Conservation (phyloP, 2,888 invertebrate species). For the Synanthedon myopaeformis region DNA sequence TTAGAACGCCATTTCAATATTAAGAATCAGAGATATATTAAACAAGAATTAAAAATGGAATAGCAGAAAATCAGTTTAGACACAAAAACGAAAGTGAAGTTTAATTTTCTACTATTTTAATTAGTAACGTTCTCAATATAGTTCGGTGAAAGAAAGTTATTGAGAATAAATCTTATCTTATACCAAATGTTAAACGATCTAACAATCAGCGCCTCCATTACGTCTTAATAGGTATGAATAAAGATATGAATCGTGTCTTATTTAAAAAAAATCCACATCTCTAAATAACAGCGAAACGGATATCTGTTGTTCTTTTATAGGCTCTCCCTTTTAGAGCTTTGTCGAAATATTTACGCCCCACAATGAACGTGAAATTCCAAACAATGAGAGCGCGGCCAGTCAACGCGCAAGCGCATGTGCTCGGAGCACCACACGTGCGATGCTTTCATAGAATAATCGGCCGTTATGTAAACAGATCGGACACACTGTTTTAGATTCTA, state of each 20-base stretch:
- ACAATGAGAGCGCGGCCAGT: conserved; percentile 45
- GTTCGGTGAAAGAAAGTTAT: no score
- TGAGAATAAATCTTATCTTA: no score
- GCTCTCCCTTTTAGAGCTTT: conserved; percentile 55
- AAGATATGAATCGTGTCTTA: neutral
- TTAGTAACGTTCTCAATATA: no score
- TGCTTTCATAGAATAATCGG: conserved; percentile 23
- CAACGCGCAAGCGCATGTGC: conserved; percentile 23
- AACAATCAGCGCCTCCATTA: neutral
- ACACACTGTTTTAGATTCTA: conserved; percentile 10
- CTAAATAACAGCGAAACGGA: conserved; percentile 20
- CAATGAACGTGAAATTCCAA: conserved; percentile 63
- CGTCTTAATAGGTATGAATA: neutral
- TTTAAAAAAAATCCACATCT: neutral
- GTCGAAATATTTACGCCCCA: conserved; percentile 67
- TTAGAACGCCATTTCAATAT: no score
- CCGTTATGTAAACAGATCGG: conserved; percentile 37
- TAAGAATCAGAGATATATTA: no score
- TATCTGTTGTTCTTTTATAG: conserved; percentile 44
- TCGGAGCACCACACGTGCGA: conserved; percentile 52
- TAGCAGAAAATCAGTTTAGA: no score
- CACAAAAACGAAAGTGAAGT: no score
- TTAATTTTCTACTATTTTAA: no score
- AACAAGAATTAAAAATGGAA: no score
- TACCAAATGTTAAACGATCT: neutral